A percentile compares a stretch with the other conserved stretches of the same genome.
These are phyloP conservation scores for Pterocles gutturalis DNA, from an alignment of 2,113 vertebrate species.

Conservation along the genomic window DNA sequence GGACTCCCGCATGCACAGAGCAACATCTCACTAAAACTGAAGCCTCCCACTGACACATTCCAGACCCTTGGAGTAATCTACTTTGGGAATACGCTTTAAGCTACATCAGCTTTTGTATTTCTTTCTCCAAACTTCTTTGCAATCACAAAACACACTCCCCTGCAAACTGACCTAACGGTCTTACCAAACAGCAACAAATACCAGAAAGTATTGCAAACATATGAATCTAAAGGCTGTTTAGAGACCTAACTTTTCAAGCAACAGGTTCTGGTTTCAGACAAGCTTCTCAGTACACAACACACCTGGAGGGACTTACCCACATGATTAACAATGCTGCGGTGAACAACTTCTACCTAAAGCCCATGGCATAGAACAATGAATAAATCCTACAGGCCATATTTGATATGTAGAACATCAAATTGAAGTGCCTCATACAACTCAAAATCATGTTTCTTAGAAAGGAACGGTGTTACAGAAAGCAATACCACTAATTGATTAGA, in stretches of 20 bases:
- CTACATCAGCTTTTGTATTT: slow-evolving; percentile 38
- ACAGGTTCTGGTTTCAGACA: neutral
- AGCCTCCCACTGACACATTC: slow-evolving; percentile 69
- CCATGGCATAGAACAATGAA: neutral
- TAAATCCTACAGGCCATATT: neutral
- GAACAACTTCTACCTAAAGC: neutral
- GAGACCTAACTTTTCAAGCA: neutral
- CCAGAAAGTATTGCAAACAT: neutral
- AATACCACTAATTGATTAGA: neutral
- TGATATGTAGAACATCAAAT: neutral
- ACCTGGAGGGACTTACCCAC: neutral
- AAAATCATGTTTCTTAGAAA: neutral
- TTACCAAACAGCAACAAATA: neutral
- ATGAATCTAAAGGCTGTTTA: neutral
- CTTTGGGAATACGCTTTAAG: slow-evolving; percentile 43
- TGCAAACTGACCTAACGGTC: neutral
- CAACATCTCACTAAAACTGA: slow-evolving; percentile 29
- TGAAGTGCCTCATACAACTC: neutral
- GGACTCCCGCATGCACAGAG: slow-evolving; percentile 5
- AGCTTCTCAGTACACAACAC: neutral
- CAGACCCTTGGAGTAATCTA: slow-evolving; percentile 50
- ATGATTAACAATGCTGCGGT: rapidly evolving
- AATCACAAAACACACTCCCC: neutral
- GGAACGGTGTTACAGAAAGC: neutral
- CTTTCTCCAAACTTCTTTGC: neutral